Evolutionary conservation across 2,888 invertebrate genomes (phyloP).

Genomic region (Parnassius orleans): DNA sequence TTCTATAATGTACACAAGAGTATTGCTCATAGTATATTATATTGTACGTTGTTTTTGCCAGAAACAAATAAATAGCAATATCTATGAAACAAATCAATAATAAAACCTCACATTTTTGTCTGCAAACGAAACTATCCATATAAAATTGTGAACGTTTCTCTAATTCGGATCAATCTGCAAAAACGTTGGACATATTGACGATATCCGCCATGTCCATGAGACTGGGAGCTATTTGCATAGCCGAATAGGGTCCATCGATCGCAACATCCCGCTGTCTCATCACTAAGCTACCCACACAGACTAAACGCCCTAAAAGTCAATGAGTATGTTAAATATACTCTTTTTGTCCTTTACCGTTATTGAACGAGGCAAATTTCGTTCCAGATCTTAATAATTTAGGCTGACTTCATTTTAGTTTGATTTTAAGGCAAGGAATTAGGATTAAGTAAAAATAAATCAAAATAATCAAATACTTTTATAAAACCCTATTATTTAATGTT

Average conservation of each 20-base stretch:
- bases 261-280: constrained; percentile 27
- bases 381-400: too few relatives aligned
- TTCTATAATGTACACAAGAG: too few relatives aligned
- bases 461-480: too few relatives aligned
- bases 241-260: constrained; percentile 35
- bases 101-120: background rate
- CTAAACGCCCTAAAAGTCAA: background rate
- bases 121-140: constrained; percentile 28
- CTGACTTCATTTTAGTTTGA: too few relatives aligned
- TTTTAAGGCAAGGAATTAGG: too few relatives aligned
- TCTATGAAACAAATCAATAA: constrained; percentile 2
- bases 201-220: constrained; percentile 33
- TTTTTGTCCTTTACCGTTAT: too few relatives aligned
- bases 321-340: background rate
- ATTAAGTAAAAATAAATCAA: too few relatives aligned
- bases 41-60: too few relatives aligned
- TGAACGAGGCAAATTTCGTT: too few relatives aligned
- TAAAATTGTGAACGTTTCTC: constrained; percentile 26
- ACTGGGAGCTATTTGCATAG: constrained; percentile 36
- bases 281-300: constrained; percentile 14
- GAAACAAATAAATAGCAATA: constrained; percentile 4
- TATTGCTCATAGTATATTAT: too few relatives aligned
- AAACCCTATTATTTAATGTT: too few relatives aligned
- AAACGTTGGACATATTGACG: constrained; percentile 32
- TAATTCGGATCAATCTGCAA: constrained; percentile 21